Base-by-base conservation (phyloP, 2,113 vertebrate genomes). In the Elephas maximus region DNA sequence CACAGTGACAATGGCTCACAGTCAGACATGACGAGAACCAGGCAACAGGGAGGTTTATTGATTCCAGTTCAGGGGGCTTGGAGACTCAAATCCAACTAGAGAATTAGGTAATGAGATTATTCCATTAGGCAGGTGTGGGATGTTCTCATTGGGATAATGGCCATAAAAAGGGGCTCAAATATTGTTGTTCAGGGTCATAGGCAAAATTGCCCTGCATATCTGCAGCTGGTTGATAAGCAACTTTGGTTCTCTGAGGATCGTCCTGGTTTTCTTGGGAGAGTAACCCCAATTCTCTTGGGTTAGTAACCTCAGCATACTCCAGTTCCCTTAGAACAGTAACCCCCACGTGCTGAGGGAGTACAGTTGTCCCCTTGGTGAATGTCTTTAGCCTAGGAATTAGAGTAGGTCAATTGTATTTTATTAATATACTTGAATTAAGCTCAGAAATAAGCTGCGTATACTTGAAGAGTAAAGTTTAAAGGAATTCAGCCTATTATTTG, bases 311-410 rank as follows among this genome's bases (percentile, higher is more conserved):
- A 80, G 69, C 45, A 33, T 45, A 9, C 30, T 78, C 41, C 21
- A 28, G 8, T n/a, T 90, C 17, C 33, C n/a, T 90, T 69, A 48
- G 9, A 57, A 84, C 6, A 84, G 9, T 53, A 28, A 71, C 48
- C 6, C 18, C 33, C 9, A 45, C 83, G 51, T 63, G 45, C n/a
- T 71, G 33, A 92, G 85, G 67, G 44, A 62, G 33, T 86, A 93
- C 82, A 62, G 79, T 30, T 62, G 15, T 89, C 78, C 15, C n/a
- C n/a, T 48, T 78, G 26, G 48, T 69, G 93, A 80, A 33, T 60
- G 53, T 65, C 28, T 93, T 97, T 84, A 79, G 67, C 4, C 15
- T 41, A 44, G 33, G 20, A 78, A 80, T 94, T 62, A 90, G 74
- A 74, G 12, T 69, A 79, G 37, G 53, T 63, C 9, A 86, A 65